Conservation (phyloP, 2,113 vertebrate genomes). For the Bolborhynchus lineola region DNA sequence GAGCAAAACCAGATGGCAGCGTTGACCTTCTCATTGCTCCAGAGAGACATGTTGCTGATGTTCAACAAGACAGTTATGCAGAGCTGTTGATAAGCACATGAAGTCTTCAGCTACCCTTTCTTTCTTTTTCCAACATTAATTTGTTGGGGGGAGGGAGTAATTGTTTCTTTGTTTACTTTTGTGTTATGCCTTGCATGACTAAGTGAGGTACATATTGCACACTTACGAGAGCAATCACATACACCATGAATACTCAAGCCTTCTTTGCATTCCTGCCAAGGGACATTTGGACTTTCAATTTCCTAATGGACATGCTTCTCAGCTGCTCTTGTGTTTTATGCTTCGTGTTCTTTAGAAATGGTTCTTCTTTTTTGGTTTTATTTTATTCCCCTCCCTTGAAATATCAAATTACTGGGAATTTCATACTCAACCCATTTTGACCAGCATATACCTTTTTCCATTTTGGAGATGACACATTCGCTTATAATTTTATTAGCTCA, state of each 20-base stretch:
- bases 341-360: neutral
- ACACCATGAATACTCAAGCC: neutral
- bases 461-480: neutral
- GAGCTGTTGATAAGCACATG: neutral
- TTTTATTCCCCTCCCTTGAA: neutral
- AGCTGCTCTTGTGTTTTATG: neutral
- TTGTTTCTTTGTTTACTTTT: neutral
- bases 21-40: neutral
- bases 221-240: accelerated
- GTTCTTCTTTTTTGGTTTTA: neutral
- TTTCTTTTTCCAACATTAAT: neutral
- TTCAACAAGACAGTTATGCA: neutral
- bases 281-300: neutral
- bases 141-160: neutral
- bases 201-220: neutral
- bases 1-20: neutral
- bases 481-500: neutral
- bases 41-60: neutral
- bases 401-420: neutral
- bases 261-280: neutral
- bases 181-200: neutral
- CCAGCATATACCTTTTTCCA: neutral
- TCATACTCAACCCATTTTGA: neutral
- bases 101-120: neutral
- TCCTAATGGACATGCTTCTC: neutral